A percentile compares a stretch with the other conserved stretches of the same genome.
phyloP scores from a whole-genome alignment of 2,797 vertebrate species.

The Microtus obscurus region DNA sequence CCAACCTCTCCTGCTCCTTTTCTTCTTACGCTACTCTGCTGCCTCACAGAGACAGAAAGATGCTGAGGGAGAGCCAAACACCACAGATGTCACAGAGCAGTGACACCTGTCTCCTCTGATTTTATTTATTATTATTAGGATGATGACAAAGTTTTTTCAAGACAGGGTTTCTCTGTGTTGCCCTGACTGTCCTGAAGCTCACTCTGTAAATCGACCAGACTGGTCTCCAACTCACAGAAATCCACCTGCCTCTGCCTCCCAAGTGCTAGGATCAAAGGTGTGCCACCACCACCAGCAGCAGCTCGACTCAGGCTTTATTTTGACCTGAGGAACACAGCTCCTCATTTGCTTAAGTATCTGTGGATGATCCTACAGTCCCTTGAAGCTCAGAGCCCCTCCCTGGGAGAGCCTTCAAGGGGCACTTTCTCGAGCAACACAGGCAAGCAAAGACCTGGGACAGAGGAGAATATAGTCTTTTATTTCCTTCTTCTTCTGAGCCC shows the following conservation, averaged over 20 bases:
- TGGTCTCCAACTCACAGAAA: not conserved
- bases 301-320: not conserved
- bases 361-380: not conserved
- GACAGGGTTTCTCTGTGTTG: not conserved
- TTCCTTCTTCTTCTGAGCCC: not conserved
- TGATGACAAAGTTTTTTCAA: not conserved
- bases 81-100: not conserved
- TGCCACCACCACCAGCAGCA: fast-evolving
- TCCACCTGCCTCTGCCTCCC: not conserved
- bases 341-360: not conserved
- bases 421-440: conserved; percentile 17
- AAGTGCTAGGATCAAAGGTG: too few relatives aligned
- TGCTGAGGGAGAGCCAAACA: not conserved
- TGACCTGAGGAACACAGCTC: not conserved
- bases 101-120: not conserved
- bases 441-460: not conserved
- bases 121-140: not conserved
- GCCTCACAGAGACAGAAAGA: not conserved
- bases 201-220: not conserved
- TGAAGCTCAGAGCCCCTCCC: too few relatives aligned
- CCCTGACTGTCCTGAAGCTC: not conserved
- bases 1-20: not conserved
- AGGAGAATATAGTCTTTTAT: not conserved
- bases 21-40: not conserved
- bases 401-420: not conserved